Evolutionary conservation across 2,797 vertebrate genomes (phyloP).

Genomic region (Gorsachius magnificus): DNA sequence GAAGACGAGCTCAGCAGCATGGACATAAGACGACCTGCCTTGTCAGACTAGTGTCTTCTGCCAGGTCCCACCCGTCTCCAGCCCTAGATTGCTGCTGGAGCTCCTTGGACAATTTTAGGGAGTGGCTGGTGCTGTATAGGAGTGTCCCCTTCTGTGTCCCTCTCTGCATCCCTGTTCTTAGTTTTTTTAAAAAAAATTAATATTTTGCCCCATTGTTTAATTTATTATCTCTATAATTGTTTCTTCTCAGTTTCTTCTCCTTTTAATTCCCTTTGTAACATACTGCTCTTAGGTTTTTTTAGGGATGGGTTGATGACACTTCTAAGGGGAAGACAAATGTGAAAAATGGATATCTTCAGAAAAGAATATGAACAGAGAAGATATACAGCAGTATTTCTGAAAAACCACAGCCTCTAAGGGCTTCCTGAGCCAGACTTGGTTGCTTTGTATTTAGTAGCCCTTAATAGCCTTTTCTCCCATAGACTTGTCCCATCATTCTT

Average conservation of each 20-base stretch:
- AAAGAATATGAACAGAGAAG: neutral
- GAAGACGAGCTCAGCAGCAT: neutral
- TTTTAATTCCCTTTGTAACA: neutral
- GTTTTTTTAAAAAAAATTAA: fast-evolving
- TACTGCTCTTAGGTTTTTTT: neutral
- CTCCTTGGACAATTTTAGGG: neutral
- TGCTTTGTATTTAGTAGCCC: neutral
- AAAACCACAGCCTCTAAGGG: neutral
- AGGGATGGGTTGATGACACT: neutral
- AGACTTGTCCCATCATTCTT: neutral
- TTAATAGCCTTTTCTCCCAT: neutral
- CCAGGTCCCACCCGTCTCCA: neutral
- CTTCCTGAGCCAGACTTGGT: neutral
- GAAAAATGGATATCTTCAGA: neutral
- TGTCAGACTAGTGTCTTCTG: neutral
- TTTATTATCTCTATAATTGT: neutral
- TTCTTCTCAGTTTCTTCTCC: neutral
- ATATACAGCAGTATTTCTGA: neutral
- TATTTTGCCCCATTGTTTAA: neutral
- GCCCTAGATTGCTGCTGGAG: neutral
- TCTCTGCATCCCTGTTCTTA: neutral
- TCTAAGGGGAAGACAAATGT: neutral
- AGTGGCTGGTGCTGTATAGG: neutral
- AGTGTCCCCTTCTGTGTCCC: neutral
- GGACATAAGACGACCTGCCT: neutral